Evolutionary conservation across 92 coral and sea anemone species (phyloP), one percentile per base, ranked within the genome.

Genomic region (Paramuricea clavata): DNA sequence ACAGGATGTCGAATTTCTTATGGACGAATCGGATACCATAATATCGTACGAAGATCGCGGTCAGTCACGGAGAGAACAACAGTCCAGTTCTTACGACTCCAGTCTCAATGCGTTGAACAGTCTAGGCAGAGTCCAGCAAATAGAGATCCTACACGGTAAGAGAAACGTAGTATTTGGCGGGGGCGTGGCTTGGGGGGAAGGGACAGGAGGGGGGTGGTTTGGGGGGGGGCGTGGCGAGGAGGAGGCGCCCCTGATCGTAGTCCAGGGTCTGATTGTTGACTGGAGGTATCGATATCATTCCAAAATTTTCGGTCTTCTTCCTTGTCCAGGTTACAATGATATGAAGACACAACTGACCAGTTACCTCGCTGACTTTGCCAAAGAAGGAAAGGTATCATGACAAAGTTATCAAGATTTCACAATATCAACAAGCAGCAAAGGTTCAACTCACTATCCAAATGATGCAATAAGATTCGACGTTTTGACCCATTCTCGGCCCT

Each of bases 301-400:
- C n/a, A n/a, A n/a, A n/a, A n/a, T n/a, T n/a, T n/a, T n/a, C n/a
- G n/a, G n/a, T 28, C 9, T 77, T 76, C 10, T 25, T 32, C 44
- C 60, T 43, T 67, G 54, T 89, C 31, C 81, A 95, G 98, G 90
- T 64, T 95, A 89, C 87, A 95, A 94, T 76, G 98, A 94, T 86
- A 89, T 95, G 94, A 95, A 95, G 88, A 91, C 86, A 78, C 98
- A 95, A 72, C 92, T 95, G 79, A 95, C 96, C 42, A 97, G 91
- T 50, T 95, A 87, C 64, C 89, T 95, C 5, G 89, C 95, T 39
- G 98, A 77, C 2, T 95, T 95, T 91, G 98, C 90, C 5, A 85
- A 82, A 26, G 93, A 93, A 76, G 98, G 98, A 85, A 95, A 94
- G 95, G 98, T 95, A 81, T 54, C n/a, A 23, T 54, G 17, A 2